Evolutionary conservation across 2,888 invertebrate species (phyloP).

Genomic region (Margaritifera margaritifera): DNA sequence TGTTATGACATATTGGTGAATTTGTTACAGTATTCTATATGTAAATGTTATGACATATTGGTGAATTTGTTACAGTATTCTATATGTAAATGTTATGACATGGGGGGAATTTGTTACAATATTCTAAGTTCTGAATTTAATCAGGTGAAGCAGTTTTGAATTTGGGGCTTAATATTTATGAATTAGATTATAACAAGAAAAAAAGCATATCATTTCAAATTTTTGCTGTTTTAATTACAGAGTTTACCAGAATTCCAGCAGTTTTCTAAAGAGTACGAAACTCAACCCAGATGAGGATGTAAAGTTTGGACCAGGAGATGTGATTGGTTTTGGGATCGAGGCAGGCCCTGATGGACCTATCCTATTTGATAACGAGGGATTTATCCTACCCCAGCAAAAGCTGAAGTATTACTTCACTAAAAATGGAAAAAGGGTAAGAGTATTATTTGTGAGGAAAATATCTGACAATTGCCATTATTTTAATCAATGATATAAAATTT

Average conservation of each 20-base stretch:
- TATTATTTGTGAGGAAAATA: neutral
- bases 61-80: too few species aligned
- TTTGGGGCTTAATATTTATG: too few species aligned
- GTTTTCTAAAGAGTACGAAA: constrained; percentile 10
- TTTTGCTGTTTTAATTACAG: constrained; percentile 23
- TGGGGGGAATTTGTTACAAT: too few species aligned
- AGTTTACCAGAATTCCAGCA: constrained; percentile 32
- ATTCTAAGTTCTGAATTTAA: too few species aligned
- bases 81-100: too few species aligned
- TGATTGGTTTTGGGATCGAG: constrained; percentile 23
- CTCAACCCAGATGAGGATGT: neutral
- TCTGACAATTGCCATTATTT: neutral
- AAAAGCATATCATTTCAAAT: neutral
- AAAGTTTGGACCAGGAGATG: constrained; percentile 24
- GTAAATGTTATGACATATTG: too few species aligned
- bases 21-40: too few species aligned
- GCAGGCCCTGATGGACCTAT: constrained; percentile 20
- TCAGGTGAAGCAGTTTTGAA: neutral
- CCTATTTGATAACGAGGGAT: constrained; percentile 43
- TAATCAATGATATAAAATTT: too few species aligned
- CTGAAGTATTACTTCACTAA: constrained; percentile 49
- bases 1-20: too few species aligned
- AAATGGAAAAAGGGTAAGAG: constrained; percentile 46
- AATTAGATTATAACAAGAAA: neutral
- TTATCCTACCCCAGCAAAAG: constrained; percentile 48